These are phyloP conservation scores for Stercorarius parasiticus DNA, from an alignment of 2,113 vertebrate genomes.

Conservation along the genomic window DNA sequence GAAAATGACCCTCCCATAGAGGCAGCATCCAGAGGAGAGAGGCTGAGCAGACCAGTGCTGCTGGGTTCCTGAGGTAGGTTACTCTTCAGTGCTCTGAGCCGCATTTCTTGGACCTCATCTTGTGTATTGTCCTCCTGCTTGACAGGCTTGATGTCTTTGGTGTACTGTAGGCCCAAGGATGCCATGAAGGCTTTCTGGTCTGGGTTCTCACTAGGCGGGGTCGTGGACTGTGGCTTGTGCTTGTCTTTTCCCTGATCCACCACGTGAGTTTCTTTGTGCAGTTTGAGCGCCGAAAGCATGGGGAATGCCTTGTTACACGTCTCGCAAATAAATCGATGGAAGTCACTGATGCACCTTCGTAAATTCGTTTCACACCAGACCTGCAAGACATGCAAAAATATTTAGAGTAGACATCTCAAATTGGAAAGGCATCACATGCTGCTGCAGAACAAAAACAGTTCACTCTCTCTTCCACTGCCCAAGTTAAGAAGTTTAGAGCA, in stretches of 20 bases:
- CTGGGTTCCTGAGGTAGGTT: constrained; percentile 90
- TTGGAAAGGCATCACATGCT: background rate
- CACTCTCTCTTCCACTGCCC: background rate
- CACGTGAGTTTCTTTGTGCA: constrained; percentile 79
- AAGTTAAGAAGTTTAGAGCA: background rate
- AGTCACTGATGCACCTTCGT: constrained; percentile 90
- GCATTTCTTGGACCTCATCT: constrained; percentile 87
- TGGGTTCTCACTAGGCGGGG: background rate
- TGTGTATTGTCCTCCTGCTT: constrained; percentile 78
- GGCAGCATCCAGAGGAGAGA: constrained; percentile 83
- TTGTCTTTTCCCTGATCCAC: constrained; percentile 67
- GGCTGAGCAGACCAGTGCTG: constrained; percentile 76
- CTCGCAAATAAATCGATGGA: constrained; percentile 92
- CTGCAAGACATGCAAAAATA: constrained; percentile 65
- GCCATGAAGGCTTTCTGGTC: constrained; percentile 87
- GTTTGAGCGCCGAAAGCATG: constrained; percentile 84
- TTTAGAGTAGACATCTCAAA: background rate
- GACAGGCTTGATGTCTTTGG: constrained; percentile 79
- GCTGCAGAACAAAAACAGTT: background rate
- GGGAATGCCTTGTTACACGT: constrained; percentile 95
- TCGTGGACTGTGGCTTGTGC: constrained; percentile 40
- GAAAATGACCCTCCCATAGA: constrained; percentile 79
- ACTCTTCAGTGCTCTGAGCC: constrained; percentile 84
- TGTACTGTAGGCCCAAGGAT: constrained; percentile 85
- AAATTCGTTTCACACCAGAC: constrained; percentile 98